Conservation (phyloP, 2,113 vertebrate species). For the Macrotis lagotis region DNA sequence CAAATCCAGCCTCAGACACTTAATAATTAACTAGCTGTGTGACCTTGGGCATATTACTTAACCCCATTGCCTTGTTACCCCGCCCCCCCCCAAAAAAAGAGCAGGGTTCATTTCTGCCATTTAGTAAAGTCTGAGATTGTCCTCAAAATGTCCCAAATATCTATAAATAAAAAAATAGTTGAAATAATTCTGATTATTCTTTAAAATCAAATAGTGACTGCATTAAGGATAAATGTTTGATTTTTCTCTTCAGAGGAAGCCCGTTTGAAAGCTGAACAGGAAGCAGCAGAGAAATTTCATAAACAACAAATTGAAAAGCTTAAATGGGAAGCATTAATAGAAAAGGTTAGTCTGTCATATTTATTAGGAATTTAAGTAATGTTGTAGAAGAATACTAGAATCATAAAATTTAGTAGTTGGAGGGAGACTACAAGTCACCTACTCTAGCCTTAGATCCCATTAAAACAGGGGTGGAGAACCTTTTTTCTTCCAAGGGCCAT, state of each 20-base stretch:
- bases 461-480: too few relatives aligned
- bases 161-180: conserved; percentile 7
- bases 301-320: conserved; percentile 83
- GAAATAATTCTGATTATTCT: neutral
- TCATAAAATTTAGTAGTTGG: neutral
- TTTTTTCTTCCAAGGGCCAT: too few relatives aligned
- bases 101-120: neutral
- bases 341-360: conserved; percentile 84
- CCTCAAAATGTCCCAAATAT: neutral
- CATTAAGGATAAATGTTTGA: neutral
- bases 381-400: neutral
- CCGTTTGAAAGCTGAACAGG: conserved; percentile 80
- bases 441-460: neutral
- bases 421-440: neutral
- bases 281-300: conserved; percentile 86
- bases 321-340: conserved; percentile 83
- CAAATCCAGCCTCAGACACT: too few relatives aligned
- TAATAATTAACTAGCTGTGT: too few relatives aligned
- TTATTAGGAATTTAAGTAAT: neutral
- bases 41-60: too few relatives aligned
- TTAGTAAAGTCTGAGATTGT: neutral
- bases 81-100: too few relatives aligned
- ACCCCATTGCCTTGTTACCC: too few relatives aligned
- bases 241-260: conserved; percentile 85
- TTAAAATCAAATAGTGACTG: neutral